Evolutionary conservation across 1,140 invertebrate species (phyloP).

Genomic region (Tribolium castaneum): DNA sequence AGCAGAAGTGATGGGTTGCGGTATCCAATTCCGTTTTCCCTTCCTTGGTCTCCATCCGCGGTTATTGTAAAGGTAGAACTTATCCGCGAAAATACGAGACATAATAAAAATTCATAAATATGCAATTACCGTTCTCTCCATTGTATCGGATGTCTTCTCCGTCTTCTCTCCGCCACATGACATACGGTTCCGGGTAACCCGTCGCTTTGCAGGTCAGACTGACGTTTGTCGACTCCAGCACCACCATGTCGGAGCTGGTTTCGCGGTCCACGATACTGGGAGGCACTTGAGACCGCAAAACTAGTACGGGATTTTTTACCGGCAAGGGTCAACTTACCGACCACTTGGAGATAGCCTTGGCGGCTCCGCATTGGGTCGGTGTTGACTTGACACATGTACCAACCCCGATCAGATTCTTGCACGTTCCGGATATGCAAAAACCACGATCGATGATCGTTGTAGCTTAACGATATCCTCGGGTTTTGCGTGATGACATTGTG

Average conservation of each 20-base stretch:
- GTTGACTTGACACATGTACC: constrained; percentile 89
- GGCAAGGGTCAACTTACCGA: constrained; percentile 73
- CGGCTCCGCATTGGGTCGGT: constrained; percentile 87
- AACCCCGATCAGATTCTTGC: constrained; percentile 83
- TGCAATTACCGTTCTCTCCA: constrained; percentile 49
- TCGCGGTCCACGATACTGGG: constrained; percentile 87
- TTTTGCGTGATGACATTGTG: constrained; percentile 91
- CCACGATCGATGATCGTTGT: constrained; percentile 90
- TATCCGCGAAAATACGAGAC: constrained; percentile 16
- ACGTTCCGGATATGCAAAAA: constrained; percentile 86
- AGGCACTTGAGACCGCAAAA: constrained; percentile 70
- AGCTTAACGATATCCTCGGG: constrained; percentile 84
- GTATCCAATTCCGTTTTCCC: constrained; percentile 23
- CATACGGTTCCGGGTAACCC: constrained; percentile 89
- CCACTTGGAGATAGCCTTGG: constrained; percentile 88
- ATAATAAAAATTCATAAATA: constrained; percentile 51
- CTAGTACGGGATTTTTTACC: constrained; percentile 7
- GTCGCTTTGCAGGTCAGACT: constrained; percentile 88
- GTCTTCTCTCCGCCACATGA: constrained; percentile 92
- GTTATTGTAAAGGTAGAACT: constrained; percentile 27
- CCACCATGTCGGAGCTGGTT: constrained; percentile 89
- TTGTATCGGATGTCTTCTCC: constrained; percentile 86
- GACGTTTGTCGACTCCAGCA: constrained; percentile 88
- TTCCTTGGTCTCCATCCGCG: constrained; percentile 4
- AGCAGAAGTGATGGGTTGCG: constrained; percentile 2